Base-by-base conservation (phyloP, 2,113 vertebrate genomes). In the Microtus oregoni region DNA sequence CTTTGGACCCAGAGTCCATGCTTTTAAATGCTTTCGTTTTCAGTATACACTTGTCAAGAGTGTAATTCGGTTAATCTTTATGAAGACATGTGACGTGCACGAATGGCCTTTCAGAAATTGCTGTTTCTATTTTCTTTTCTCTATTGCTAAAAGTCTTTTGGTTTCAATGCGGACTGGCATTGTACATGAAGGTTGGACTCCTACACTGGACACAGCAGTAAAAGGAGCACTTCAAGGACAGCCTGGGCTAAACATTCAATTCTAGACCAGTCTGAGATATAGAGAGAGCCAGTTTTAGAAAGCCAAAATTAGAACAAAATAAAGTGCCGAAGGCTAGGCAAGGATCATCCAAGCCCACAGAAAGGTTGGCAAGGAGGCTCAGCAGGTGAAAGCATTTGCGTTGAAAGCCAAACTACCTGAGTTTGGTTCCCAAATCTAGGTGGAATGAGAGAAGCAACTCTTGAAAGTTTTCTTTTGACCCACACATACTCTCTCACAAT, bases 41-140 rank as follows among this genome's bases (percentile, higher is more conserved):
- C 32, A 2, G 28, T 78, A 73, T 35, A 85, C 78, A 38, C n/a
- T 58, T 83, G 47, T 28, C 19, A 14, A 94, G 28, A 87, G 61
- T 24, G 76, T 1, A 89, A 15, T 79, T 55, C 13, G 7, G 50
- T 77, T 58, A 65, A 73, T 58, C 52, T 86, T 58, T 91, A 90
- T 12, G 76, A 91, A 68, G 41, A 55, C 32, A 14, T 50, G 44
- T 22, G 63, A 30, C 87, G 19, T 14, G 19, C 55, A 79, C 26
- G 81, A 89, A 26, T 55, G 15, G 24, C 19, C 15, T 76, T 86
- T 30, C 14, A 77, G 76, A 32, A 78, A 50, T 52, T 85, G 38
- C 47, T 65, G 10, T 86, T 94, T 73, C 28, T 30, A 86, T 65
- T 50, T 65, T 72, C 11, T 92, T 86, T 97, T 79, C 20, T 88